These are phyloP conservation scores for Sclerurus mexicanus DNA, from an alignment of 2,113 vertebrate genomes.

Conservation along the genomic window DNA sequence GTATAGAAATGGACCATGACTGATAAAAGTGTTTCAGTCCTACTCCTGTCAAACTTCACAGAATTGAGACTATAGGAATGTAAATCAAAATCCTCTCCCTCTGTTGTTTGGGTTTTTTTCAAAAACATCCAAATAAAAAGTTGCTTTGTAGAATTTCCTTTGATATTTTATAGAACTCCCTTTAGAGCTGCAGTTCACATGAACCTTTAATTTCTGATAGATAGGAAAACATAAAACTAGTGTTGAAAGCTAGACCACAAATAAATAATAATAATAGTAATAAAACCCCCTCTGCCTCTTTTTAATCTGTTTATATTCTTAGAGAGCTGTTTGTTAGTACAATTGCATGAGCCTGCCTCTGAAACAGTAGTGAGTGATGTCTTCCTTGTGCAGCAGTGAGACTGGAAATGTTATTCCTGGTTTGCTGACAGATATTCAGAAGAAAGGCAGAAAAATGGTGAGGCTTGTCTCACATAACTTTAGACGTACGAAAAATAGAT, in stretches of 20 bases:
- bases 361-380: neutral
- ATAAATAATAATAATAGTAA: neutral
- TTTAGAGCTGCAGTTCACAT: neutral
- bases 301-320: neutral
- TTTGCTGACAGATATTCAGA: neutral
- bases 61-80: neutral
- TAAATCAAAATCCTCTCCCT: neutral
- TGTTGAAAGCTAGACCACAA: neutral
- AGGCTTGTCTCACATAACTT: neutral
- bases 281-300: neutral
- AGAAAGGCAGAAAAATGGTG: neutral
- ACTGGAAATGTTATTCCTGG: neutral
- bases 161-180: neutral
- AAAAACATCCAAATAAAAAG: neutral
- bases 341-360: neutral
- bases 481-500: conserved; percentile 9
- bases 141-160: neutral
- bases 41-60: neutral
- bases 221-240: neutral
- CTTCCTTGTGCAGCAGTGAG: neutral
- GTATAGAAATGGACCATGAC: neutral
- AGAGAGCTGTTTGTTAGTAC: neutral
- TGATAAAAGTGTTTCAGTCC: neutral
- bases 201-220: neutral
- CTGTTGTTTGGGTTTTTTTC: conserved; percentile 9